phyloP scores from a whole-genome alignment of 2,113 vertebrate genomes.

The Thoracochromis brauschi region DNA sequence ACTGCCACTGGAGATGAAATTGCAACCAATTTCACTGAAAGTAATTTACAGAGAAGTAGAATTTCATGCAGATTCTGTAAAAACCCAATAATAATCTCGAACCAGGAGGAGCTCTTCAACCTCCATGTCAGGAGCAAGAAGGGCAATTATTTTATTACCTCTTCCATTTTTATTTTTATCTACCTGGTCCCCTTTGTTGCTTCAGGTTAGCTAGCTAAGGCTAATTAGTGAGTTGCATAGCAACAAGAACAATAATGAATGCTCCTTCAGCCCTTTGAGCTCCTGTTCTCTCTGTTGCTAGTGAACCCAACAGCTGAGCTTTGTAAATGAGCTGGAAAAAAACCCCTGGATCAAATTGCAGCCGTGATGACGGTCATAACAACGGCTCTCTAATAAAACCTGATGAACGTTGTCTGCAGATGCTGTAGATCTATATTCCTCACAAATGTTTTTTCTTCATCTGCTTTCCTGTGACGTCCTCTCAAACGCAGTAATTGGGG shows the following conservation, averaged over 20 bases:
- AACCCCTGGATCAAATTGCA: background rate
- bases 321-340: background rate
- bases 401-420: background rate
- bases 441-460: slow-evolving; percentile 11
- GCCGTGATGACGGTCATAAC: background rate
- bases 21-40: background rate
- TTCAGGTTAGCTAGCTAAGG: slow-evolving; percentile 20
- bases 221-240: slow-evolving; percentile 52
- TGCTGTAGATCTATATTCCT: background rate
- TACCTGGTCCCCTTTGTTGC: slow-evolving; percentile 24
- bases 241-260: slow-evolving; percentile 47
- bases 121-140: background rate
- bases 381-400: background rate
- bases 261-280: slow-evolving; percentile 12
- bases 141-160: slow-evolving; percentile 1
- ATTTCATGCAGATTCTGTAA: background rate
- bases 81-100: background rate
- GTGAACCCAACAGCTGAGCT: background rate
- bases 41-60: background rate
- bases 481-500: slow-evolving; percentile 31
- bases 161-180: slow-evolving; percentile 27
- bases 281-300: background rate
- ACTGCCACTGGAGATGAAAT: background rate
- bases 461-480: slow-evolving; percentile 20
- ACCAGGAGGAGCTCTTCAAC: background rate